phyloP scores from a whole-genome alignment of 2,888 invertebrate species.

The Fragum whitleyi region DNA sequence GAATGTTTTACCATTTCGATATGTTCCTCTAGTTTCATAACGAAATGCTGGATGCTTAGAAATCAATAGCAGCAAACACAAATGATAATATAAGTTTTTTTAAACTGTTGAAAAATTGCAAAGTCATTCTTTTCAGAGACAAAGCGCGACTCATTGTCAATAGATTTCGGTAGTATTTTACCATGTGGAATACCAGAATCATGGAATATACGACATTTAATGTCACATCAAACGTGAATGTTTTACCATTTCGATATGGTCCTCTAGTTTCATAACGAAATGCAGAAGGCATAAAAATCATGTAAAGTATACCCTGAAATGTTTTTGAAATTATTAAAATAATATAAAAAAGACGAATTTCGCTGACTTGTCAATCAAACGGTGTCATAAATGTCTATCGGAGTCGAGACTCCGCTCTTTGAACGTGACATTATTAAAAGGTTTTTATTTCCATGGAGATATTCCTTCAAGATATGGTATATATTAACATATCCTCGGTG shows the following conservation, averaged over 20 bases:
- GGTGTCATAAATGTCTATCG: conserved; percentile 59
- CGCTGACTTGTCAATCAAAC: conserved; percentile 57
- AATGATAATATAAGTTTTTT: too few relatives aligned
- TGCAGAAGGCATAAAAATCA: conserved; percentile 43
- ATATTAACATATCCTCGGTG: conserved; percentile 26
- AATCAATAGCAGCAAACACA: conserved; percentile 36
- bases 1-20: conserved; percentile 31
- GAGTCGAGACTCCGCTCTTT: conserved; percentile 8
- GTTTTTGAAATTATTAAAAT: conserved; percentile 62
- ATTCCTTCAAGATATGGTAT: conserved; percentile 15
- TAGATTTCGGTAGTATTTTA: neutral
- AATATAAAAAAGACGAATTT: conserved; percentile 52
- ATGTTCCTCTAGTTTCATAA: conserved; percentile 61
- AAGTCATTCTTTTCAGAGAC: too few relatives aligned
- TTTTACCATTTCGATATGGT: conserved; percentile 42
- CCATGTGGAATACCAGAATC: neutral
- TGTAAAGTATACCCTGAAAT: conserved; percentile 46
- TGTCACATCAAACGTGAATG: conserved; percentile 56
- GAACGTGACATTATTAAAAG: conserved; percentile 22
- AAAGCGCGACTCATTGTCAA: too few relatives aligned
- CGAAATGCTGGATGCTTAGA: conserved; percentile 43
- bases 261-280: conserved; percentile 60
- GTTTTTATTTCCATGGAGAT: conserved; percentile 18
- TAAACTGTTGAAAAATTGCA: too few relatives aligned
- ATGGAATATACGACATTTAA: conserved; percentile 43